Evolutionary conservation across 2,113 vertebrate genomes (phyloP).

Genomic region (Megaceryle torquata): DNA sequence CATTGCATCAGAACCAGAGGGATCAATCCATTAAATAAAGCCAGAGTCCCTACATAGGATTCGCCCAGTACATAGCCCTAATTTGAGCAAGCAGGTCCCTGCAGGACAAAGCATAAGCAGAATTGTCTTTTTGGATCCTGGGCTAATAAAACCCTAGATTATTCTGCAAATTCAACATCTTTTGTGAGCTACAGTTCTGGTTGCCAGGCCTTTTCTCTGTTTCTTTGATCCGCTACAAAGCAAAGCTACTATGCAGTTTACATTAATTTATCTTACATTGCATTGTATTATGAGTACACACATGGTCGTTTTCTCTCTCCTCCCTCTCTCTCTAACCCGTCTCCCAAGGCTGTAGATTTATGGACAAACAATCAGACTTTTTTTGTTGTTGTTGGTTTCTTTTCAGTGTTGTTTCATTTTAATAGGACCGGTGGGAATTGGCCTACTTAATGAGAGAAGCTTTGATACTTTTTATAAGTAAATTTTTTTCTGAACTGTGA

Average conservation of each 20-base stretch:
- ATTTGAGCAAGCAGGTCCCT: background rate
- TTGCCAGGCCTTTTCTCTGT: background rate
- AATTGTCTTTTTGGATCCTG: background rate
- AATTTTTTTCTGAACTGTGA: background rate
- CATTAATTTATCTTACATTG: background rate
- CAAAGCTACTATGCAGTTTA: background rate
- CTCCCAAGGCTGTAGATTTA: background rate
- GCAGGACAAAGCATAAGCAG: background rate
- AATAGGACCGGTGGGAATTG: conserved; percentile 20
- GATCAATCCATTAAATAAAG: background rate
- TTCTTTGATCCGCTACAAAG: conserved; percentile 11
- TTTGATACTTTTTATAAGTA: background rate
- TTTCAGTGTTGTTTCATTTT: background rate
- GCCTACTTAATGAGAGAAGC: conserved; percentile 11
- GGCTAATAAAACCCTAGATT: background rate
- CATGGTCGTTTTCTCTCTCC: background rate
- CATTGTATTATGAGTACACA: background rate
- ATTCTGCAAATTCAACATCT: background rate
- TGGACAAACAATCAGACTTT: background rate
- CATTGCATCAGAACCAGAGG: background rate
- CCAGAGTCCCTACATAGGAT: background rate
- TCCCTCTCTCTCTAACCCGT: background rate
- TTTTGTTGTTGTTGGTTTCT: background rate
- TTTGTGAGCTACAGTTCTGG: background rate
- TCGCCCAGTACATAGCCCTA: background rate